phyloP scores from a whole-genome alignment of 1,140 invertebrate genomes.

The Octopus bimaculoides region DNA sequence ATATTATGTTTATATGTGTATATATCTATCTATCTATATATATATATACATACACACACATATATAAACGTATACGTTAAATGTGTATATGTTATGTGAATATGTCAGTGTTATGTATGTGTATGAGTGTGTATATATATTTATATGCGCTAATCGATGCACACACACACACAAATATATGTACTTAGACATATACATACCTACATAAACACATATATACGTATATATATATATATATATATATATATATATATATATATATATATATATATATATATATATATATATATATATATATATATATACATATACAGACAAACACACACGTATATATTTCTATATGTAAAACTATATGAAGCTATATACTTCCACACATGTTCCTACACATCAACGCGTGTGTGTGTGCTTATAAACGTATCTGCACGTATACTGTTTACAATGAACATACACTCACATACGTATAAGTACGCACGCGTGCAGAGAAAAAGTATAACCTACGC shows the following conservation, averaged over 20 bases:
- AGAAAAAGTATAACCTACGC: background rate
- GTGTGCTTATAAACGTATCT: background rate
- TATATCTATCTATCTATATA: background rate
- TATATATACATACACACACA: background rate
- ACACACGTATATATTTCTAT: background rate
- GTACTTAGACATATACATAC: background rate
- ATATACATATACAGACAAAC: background rate
- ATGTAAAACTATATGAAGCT: background rate
- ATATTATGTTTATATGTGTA: background rate
- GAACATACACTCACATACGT: background rate
- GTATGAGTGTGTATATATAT: background rate
- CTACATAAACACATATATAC: background rate
- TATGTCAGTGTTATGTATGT: background rate
- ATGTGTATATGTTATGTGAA: background rate
- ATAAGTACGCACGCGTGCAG: background rate
- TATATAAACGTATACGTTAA: background rate
- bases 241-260: slow-evolving; percentile 2
- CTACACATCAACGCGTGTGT: background rate
- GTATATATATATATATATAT: slow-evolving; percentile 2
- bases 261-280: background rate
- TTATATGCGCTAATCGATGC: background rate
- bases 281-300: background rate
- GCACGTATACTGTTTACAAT: background rate
- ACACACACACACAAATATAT: background rate
- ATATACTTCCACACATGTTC: background rate